Base-by-base conservation (phyloP, 2,113 vertebrate genomes). In the Rhineura floridana region DNA sequence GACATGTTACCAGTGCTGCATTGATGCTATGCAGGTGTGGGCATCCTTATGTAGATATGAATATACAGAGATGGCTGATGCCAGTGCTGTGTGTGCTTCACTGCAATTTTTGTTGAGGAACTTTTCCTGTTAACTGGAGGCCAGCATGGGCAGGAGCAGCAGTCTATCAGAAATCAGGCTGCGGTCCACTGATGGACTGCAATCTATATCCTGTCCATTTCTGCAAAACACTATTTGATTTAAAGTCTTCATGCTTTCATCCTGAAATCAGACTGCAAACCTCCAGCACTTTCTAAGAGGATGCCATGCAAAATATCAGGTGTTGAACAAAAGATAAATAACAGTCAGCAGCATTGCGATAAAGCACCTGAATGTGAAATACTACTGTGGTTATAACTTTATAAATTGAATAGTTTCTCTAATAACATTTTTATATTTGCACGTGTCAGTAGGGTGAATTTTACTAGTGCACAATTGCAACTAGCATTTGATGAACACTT, bases 341-440 rank as follows among this genome's bases (percentile, higher is more conserved):
- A 48, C n/a, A 52, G 50, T 63, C 28, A 44, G 39, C 8, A 30
- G 17, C 59, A 21, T 77, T 91, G 21, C 1, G 0, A 13, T 87
- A 55, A 84, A 72, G 12, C 70, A 28, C 4, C 70, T 67, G 50
- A 17, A 44, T 88, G 15, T 52, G 6, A 50, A 9, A 30, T 79
- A 72, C 70, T 88, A 10, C 67, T 85, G 65, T 39, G 82, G 3
- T 11, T 0, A 0, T 23, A 11, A 50, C 87, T 42, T 63, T 91
- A 11, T 0, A 0, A 28, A 12, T 12, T 77, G 65, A 12, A 1
- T 10, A n/a, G 69, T 1, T 52, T 80, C 63, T 87, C 62, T 48
- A 21, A n/a, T 21, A 78, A 19, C 52, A 30, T 55, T 42, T 81
- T 81, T 46, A 46, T n/a, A 46, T 36, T 9, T 65, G 33, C 21